These are phyloP conservation scores for Pimpla rufipes DNA, from an alignment of 2,888 invertebrate genomes.

Conservation along the genomic window DNA sequence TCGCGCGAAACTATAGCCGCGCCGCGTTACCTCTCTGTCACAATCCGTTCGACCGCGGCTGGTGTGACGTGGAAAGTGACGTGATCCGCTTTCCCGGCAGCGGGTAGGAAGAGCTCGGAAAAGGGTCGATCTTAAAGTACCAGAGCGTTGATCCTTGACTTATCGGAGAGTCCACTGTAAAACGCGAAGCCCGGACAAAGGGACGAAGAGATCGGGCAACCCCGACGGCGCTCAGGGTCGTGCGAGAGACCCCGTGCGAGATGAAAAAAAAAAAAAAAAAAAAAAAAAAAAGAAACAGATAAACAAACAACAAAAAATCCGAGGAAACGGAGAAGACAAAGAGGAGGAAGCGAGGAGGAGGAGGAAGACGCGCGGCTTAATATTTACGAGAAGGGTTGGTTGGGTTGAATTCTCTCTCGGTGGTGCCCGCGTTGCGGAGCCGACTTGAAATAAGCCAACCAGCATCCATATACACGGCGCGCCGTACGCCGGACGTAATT, in stretches of 20 bases:
- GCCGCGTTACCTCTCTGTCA: no score
- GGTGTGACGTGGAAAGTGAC: no score
- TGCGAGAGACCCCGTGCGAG: slow-evolving; percentile 55
- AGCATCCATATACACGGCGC: slow-evolving; percentile 42
- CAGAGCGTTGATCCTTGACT: no score
- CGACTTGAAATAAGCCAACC: slow-evolving; percentile 33
- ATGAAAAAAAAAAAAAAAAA: slow-evolving; percentile 67
- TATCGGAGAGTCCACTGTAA: no score
- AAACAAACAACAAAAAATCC: not conserved
- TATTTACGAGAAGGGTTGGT: slow-evolving; percentile 84
- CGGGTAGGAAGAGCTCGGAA: no score
- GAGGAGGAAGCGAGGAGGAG: slow-evolving; percentile 53
- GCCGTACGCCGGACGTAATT: slow-evolving; percentile 79
- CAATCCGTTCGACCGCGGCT: no score
- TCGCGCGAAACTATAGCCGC: no score
- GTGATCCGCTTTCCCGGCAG: no score
- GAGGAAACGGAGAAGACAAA: slow-evolving; percentile 53
- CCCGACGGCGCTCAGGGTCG: slow-evolving; percentile 53
- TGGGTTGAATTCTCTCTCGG: slow-evolving; percentile 74
- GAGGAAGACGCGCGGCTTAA: slow-evolving; percentile 73
- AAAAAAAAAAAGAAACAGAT: not conserved
- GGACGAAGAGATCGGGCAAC: slow-evolving; percentile 46
- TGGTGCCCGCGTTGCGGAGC: slow-evolving; percentile 55
- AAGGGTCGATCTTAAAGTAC: no score
- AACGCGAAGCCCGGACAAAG: slow-evolving; percentile 57